phyloP scores from a whole-genome alignment of 2,113 vertebrate genomes.

The Rattus rattus region DNA sequence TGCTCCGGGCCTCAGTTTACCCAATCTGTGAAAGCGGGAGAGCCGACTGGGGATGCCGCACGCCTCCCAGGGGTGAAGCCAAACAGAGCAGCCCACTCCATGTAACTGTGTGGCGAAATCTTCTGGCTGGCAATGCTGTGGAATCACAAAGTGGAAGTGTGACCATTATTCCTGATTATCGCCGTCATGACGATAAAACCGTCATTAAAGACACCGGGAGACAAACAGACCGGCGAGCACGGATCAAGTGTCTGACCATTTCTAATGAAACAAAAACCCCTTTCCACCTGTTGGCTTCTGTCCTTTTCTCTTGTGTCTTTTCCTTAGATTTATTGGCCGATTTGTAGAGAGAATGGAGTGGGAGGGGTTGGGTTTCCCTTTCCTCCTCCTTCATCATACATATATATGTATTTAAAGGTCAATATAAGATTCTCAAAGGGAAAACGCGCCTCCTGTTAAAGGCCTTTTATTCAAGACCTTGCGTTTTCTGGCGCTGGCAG shows the following conservation, averaged over 20 bases:
- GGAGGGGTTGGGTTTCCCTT: conserved; percentile 70
- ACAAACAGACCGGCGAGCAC: conserved; percentile 40
- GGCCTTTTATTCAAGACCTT: conserved; percentile 67
- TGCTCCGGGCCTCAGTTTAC: conserved; percentile 68
- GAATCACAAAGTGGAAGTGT: conserved; percentile 48
- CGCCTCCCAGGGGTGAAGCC: not conserved
- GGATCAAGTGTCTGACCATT: conserved; percentile 70
- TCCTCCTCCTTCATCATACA: conserved; percentile 69
- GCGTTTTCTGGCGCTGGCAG: conserved; percentile 18
- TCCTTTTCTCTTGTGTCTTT: conserved; percentile 79
- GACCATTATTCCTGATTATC: conserved; percentile 45
- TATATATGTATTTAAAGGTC: conserved; percentile 45
- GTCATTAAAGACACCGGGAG: conserved; percentile 66
- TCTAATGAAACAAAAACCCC: conserved; percentile 77
- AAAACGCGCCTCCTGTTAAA: conserved; percentile 72
- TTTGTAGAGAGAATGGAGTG: conserved; percentile 78
- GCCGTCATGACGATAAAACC: conserved; percentile 57
- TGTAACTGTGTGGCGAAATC: not conserved
- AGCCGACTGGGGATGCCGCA: not conserved
- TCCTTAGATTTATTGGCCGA: conserved; percentile 76
- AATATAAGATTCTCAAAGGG: conserved; percentile 65
- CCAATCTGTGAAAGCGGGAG: not conserved
- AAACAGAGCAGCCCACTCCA: not conserved
- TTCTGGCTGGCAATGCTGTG: not conserved
- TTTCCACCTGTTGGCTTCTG: conserved; percentile 88